Base-by-base conservation (phyloP, 2,113 vertebrate genomes). In the Archocentrus centrarchus region DNA sequence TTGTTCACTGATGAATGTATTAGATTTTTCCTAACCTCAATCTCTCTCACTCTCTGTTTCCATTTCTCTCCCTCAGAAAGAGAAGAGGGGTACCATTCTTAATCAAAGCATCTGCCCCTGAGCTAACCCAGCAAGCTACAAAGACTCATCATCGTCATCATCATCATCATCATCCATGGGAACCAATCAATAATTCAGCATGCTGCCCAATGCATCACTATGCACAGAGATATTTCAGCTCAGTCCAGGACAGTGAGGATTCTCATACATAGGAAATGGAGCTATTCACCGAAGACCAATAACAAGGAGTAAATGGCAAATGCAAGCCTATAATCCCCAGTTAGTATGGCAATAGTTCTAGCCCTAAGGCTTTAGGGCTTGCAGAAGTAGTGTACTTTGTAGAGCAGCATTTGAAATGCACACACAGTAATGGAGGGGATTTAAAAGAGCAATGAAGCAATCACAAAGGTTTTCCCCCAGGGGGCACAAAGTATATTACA, bases 151-250 rank as follows among this genome's bases (percentile, higher is more conserved):
- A 88, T 87, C 90, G 85, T 90, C 75, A 68, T 89, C 85, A 66
- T 88, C 24, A n/a, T n/a, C 86, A 85, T 89, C 88, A 60, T 83
- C 87, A 44, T 93, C 90, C 89, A 93, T 91, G 90, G 88, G 91
- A 94, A 87, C 82, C 63, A 39, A 93, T 95, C 92, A 94, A 94
- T 95, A 94, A 95, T 96, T 94, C 91, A 95, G 82, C 79, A 84
- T 87, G 79, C 86, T 88, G 89, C 73, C 88, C 82, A 88, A 86
- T 90, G 84, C 85, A 90, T 91, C 80, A 87, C 87, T 88, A 86
- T 82, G 85, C 77, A 86, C 60, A 35, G 44, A 93, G 82, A 89
- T 77, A 75, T 85, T 86, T 87, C 70, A 79, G 76, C 87, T 81
- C 60, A 83, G 76, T 75, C 59, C 75, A n/a, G 75, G 81, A 79